Evolutionary conservation across 2,113 vertebrate genomes (phyloP).

Genomic region (Callionymus lyra): DNA sequence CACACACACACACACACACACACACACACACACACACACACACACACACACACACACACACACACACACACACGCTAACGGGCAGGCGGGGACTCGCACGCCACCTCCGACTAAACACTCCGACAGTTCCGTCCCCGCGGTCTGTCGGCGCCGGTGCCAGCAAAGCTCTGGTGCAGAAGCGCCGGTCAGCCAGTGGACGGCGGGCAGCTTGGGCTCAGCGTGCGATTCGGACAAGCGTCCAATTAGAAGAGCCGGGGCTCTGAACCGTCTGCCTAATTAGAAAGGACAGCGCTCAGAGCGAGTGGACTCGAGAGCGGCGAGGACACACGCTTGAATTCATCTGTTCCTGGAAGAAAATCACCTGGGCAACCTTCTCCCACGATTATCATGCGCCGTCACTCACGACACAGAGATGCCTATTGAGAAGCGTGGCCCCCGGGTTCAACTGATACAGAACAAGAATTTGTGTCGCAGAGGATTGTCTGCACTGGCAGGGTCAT

Average conservation of each 20-base stretch:
- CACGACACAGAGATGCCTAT: slow-evolving; percentile 8
- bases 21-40: slow-evolving; percentile 31
- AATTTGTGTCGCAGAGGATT: slow-evolving; percentile 29
- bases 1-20: too few relatives aligned
- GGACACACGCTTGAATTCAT: slow-evolving; percentile 15
- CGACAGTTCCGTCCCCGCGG: slow-evolving; percentile 42
- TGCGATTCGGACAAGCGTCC: slow-evolving; percentile 51
- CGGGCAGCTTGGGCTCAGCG: slow-evolving; percentile 49
- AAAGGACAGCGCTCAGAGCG: slow-evolving; percentile 33
- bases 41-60: slow-evolving; percentile 27
- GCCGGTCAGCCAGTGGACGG: slow-evolving; percentile 32
- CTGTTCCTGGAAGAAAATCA: slow-evolving; percentile 21
- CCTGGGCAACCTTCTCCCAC: slow-evolving; percentile 19
- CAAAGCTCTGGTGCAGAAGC: slow-evolving; percentile 38
- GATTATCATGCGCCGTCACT: slow-evolving; percentile 29
- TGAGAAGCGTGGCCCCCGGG: slow-evolving; percentile 20
- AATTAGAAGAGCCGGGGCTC: slow-evolving; percentile 52
- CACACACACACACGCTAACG: slow-evolving; percentile 1
- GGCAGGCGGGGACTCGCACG: not conserved
- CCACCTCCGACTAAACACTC: slow-evolving; percentile 5
- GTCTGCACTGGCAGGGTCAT: not conserved
- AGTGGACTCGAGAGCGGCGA: slow-evolving; percentile 26
- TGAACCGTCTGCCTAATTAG: slow-evolving; percentile 54
- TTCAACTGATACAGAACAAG: slow-evolving; percentile 23
- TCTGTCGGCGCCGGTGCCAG: slow-evolving; percentile 42